Evolutionary conservation across 2,888 invertebrate species (phyloP).

Genomic region (Eumerus sabulonum): DNA sequence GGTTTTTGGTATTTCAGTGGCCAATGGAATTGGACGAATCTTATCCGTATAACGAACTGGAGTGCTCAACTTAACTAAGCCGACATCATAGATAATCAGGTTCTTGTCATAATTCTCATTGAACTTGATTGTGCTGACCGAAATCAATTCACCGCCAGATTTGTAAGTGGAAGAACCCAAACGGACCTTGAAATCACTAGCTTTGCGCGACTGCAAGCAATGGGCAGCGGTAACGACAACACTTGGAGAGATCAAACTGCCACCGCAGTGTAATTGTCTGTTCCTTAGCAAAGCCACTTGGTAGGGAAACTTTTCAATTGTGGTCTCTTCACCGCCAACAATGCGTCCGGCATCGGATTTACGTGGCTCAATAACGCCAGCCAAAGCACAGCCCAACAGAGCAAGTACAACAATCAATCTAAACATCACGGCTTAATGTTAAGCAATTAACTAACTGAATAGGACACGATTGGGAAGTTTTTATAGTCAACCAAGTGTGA

Average conservation of each 20-base stretch:
- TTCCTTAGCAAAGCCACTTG: slow-evolving; percentile 78
- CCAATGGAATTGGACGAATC: slow-evolving; percentile 72
- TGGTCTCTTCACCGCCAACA: slow-evolving; percentile 78
- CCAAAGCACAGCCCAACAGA: slow-evolving; percentile 66
- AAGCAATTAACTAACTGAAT: too few relatives aligned
- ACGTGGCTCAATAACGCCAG: slow-evolving; percentile 61
- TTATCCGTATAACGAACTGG: slow-evolving; percentile 71
- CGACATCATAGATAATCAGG: slow-evolving; percentile 77
- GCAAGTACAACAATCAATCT: slow-evolving; percentile 59
- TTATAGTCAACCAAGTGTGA: too few relatives aligned
- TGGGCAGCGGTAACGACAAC: slow-evolving; percentile 78
- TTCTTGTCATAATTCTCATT: slow-evolving; percentile 74
- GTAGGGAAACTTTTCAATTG: slow-evolving; percentile 78
- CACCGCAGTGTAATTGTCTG: slow-evolving; percentile 79
- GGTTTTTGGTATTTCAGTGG: slow-evolving; percentile 70
- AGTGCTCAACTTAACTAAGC: slow-evolving; percentile 75
- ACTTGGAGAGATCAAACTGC: slow-evolving; percentile 74
- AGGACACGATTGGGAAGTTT: too few relatives aligned
- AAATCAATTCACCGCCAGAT: slow-evolving; percentile 76
- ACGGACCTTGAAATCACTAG: slow-evolving; percentile 71
- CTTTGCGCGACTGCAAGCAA: slow-evolving; percentile 72
- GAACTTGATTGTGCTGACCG: slow-evolving; percentile 73
- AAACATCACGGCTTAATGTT: slow-evolving; percentile 56
- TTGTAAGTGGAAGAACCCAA: slow-evolving; percentile 75
- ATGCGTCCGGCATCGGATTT: slow-evolving; percentile 74